Evolutionary conservation across 2,797 vertebrate species (phyloP).

Genomic region (Etheostoma perlongum): DNA sequence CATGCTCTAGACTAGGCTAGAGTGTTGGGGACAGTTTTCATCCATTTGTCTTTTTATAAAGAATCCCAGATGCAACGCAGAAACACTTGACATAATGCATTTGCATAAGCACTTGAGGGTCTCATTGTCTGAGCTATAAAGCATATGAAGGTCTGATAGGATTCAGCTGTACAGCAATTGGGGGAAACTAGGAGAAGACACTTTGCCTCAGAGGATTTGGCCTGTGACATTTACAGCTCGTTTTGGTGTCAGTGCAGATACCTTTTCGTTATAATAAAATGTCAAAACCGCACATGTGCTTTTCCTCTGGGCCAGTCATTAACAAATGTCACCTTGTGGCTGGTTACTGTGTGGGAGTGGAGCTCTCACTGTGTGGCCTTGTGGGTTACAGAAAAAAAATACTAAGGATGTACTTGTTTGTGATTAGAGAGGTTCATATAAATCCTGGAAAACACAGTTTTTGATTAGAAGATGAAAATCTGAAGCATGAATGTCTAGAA

Average conservation of each 20-base stretch:
- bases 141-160: constrained; percentile 5
- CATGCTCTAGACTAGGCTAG: too few species aligned
- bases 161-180: constrained; percentile 1
- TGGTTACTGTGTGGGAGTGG: constrained; percentile 7
- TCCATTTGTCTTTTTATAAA: too few species aligned
- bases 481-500: not conserved
- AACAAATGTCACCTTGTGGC: constrained; percentile 48
- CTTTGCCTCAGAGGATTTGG: not conserved
- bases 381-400: constrained; percentile 3
- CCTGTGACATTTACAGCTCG: constrained; percentile 44
- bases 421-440: not conserved
- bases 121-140: constrained; percentile 17
- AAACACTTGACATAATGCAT: too few species aligned
- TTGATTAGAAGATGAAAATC: not conserved
- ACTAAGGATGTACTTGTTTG: not conserved
- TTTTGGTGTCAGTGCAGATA: constrained; percentile 16
- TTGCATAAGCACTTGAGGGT: too few species aligned
- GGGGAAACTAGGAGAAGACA: constrained; percentile 28
- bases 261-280: constrained; percentile 19
- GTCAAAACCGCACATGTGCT: constrained; percentile 26
- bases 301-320: constrained; percentile 26
- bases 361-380: constrained; percentile 7
- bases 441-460: not conserved
- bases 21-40: too few species aligned
- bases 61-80: too few species aligned